These are phyloP conservation scores for Gallinago stenura DNA, from an alignment of 2,797 vertebrate genomes.

Conservation along the genomic window DNA sequence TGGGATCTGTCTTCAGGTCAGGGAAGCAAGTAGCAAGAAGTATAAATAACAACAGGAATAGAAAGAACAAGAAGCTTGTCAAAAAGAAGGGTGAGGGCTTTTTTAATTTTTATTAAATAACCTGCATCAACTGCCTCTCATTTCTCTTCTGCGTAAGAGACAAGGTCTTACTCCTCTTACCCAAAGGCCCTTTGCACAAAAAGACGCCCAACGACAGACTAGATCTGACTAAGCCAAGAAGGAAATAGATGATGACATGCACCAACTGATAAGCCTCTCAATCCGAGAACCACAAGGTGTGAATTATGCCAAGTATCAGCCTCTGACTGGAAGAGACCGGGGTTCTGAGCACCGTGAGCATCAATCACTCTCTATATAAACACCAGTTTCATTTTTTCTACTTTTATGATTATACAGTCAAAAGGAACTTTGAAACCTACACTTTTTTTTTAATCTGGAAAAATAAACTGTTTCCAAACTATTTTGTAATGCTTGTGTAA, in stretches of 20 bases:
- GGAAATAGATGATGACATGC: not conserved
- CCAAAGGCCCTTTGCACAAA: not conserved
- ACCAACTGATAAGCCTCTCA: not conserved
- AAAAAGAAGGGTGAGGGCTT: not conserved
- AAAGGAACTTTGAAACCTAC: not conserved
- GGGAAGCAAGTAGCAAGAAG: not conserved
- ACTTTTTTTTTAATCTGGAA: constrained; percentile 38
- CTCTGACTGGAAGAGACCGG: not conserved
- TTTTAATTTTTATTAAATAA: not conserved
- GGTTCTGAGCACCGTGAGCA: not conserved
- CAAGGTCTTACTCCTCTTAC: not conserved
- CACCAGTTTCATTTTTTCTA: not conserved
- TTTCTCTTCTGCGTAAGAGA: not conserved
- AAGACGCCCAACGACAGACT: not conserved
- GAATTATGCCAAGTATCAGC: not conserved
- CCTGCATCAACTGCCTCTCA: not conserved
- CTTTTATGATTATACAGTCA: not conserved
- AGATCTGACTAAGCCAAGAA: not conserved
- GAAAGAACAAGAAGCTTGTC: not conserved
- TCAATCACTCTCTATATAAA: not conserved
- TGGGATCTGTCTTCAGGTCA: not conserved
- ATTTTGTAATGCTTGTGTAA: constrained; percentile 47
- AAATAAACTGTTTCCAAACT: constrained; percentile 71
- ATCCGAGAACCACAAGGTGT: not conserved
- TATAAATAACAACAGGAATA: not conserved